Evolutionary conservation across 2,797 vertebrate species (phyloP).

Genomic region (Calcarius lapponicus): DNA sequence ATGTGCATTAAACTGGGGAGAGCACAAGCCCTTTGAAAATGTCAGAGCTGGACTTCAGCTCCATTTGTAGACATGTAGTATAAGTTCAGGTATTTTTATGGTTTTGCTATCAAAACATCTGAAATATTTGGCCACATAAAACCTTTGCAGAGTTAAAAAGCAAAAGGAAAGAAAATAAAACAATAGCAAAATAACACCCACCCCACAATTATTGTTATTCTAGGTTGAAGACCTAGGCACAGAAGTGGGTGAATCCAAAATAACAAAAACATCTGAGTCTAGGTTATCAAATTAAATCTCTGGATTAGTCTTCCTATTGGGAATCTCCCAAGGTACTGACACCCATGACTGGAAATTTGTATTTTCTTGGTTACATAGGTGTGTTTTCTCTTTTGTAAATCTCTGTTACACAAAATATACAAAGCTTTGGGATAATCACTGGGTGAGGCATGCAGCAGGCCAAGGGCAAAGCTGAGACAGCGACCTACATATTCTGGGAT

Average conservation of each 20-base stretch:
- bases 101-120: neutral
- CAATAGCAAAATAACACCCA: rapidly evolving
- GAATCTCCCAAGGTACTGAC: neutral
- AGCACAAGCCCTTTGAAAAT: neutral
- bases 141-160: neutral
- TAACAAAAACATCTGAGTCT: neutral
- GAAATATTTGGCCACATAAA: neutral
- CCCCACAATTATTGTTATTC: neutral
- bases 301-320: neutral
- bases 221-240: neutral
- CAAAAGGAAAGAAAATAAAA: neutral
- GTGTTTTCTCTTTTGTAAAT: neutral
- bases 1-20: neutral
- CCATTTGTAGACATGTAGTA: neutral
- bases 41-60: neutral
- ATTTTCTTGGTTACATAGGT: neutral
- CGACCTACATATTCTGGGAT: neutral
- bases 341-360: neutral
- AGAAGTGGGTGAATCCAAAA: neutral
- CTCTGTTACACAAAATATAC: neutral
- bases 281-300: neutral
- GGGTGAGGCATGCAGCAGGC: neutral
- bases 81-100: neutral
- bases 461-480: conserved; percentile 14
- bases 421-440: neutral